Conservation (phyloP, 2,113 vertebrate genomes). For the Ciconia stormi region DNA sequence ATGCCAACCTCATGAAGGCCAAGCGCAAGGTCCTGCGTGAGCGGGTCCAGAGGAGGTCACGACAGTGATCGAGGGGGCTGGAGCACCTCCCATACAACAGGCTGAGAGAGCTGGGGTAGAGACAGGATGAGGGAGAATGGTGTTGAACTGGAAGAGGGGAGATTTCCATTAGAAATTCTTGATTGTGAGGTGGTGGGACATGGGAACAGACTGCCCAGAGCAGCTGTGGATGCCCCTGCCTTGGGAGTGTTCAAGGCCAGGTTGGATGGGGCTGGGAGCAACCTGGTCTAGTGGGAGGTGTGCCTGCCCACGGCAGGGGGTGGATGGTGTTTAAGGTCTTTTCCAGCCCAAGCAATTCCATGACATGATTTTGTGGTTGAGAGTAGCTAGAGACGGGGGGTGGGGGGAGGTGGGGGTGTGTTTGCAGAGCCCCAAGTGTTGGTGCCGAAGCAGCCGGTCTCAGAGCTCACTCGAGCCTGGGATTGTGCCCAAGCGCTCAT, state of each 20-base stretch:
- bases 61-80: neutral
- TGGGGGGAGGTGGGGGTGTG: too few species aligned
- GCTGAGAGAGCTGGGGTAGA: neutral
- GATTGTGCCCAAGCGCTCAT: neutral
- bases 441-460: too few species aligned
- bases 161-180: neutral
- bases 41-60: neutral
- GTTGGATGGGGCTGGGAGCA: too few species aligned
- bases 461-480: fast-evolving
- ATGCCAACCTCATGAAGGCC: neutral
- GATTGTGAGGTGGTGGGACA: neutral
- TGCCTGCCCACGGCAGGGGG: neutral
- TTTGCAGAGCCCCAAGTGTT: neutral
- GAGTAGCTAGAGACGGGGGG: neutral
- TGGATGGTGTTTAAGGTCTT: neutral
- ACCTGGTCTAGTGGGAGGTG: too few species aligned
- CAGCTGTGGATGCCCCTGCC: neutral
- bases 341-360: neutral
- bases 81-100: neutral
- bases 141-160: neutral
- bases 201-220: neutral
- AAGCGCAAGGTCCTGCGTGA: neutral
- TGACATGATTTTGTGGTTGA: neutral
- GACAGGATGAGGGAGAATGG: fast-evolving
- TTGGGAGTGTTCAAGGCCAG: too few species aligned